Evolutionary conservation across 2,113 vertebrate species (phyloP).

Genomic region (Caranx melampygus): DNA sequence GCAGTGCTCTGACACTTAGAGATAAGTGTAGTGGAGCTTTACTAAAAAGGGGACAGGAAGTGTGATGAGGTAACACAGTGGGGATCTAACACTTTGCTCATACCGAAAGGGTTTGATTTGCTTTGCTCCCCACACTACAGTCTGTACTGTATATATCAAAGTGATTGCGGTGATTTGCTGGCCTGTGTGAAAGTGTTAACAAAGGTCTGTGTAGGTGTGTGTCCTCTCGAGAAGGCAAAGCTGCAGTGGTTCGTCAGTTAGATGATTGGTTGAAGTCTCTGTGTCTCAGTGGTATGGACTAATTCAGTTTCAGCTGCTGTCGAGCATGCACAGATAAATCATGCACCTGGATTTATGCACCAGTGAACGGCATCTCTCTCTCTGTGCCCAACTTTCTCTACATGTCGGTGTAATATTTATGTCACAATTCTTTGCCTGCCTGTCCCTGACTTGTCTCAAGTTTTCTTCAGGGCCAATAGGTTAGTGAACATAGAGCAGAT

Average conservation of each 20-base stretch:
- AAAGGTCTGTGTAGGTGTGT: slow-evolving; percentile 12
- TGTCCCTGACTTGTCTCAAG: slow-evolving; percentile 2
- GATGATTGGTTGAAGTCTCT: slow-evolving; percentile 64
- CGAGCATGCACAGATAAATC: slow-evolving; percentile 59
- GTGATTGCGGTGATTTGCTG: not conserved
- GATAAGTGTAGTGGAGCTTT: not conserved
- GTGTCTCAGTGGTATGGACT: slow-evolving; percentile 60
- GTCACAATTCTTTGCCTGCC: slow-evolving; percentile 23
- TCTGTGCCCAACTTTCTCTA: slow-evolving; percentile 10
- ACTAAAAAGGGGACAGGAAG: slow-evolving; percentile 5
- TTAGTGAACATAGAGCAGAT: slow-evolving; percentile 3
- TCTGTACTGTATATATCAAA: slow-evolving; percentile 23
- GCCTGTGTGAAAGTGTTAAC: slow-evolving; percentile 12
- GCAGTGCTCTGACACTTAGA: not conserved
- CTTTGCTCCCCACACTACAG: not conserved
- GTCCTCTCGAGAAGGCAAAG: slow-evolving; percentile 29
- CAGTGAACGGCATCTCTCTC: slow-evolving; percentile 21
- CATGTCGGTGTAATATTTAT: slow-evolving; percentile 28
- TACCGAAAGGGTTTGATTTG: not conserved
- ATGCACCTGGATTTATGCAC: slow-evolving; percentile 61
- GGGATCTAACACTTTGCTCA: not conserved
- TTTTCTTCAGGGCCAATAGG: slow-evolving; percentile 6
- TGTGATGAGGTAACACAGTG: not conserved
- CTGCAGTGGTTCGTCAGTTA: slow-evolving; percentile 58
- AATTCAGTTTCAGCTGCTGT: slow-evolving; percentile 57